Base-by-base conservation (phyloP, 2,888 invertebrate genomes). In the Hartigia nigra region DNA sequence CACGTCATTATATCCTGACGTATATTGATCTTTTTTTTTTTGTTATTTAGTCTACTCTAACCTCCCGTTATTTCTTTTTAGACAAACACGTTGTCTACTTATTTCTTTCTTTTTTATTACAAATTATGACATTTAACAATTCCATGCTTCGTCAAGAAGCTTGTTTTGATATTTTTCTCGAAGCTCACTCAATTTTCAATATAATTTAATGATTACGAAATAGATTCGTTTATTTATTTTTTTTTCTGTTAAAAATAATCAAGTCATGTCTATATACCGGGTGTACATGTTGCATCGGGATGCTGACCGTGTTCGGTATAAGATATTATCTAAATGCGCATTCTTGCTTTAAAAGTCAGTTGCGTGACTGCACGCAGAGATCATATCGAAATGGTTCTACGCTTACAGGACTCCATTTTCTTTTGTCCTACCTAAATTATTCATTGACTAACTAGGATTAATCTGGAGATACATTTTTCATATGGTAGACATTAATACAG, bases 351-450 rank as follows among this genome's bases (percentile, higher is more conserved):
- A 55, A 9, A 23, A 55, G 55, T 55, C 55, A 9, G 55, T 55
- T 55, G 55, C 55, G 55, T 55, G 55, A 23, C 55, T 55, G 55
- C 23, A 23, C 55, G 9, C 23, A 23, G 76, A 83, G 85, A 86
- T 85, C 81, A 69, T 80, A 87, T 86, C 85, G 78, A 84, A 82
- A 83, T 84, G 80, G 81, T 82, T 79, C 82, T 74, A 32, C 37
- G 75, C 79, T 76, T 75, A 77, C 78, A 77, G 12, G 70, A 78
- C 34, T 76, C 78, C 78, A 80, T 79, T 55, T 55, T 55, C 23
- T 55, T 55, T 55, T 81, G 78, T 81, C 82, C 84, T 82, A 86
- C 81, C 86, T 84, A 86, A 88, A 87, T 87, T 86, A 86, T 88
- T 88, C 87, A 87, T 86, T 85, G 82, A 75, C 81, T 78, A 23